These are phyloP conservation scores for Pangasius djambal DNA, from an alignment of 2,797 vertebrate species.

Conservation along the genomic window DNA sequence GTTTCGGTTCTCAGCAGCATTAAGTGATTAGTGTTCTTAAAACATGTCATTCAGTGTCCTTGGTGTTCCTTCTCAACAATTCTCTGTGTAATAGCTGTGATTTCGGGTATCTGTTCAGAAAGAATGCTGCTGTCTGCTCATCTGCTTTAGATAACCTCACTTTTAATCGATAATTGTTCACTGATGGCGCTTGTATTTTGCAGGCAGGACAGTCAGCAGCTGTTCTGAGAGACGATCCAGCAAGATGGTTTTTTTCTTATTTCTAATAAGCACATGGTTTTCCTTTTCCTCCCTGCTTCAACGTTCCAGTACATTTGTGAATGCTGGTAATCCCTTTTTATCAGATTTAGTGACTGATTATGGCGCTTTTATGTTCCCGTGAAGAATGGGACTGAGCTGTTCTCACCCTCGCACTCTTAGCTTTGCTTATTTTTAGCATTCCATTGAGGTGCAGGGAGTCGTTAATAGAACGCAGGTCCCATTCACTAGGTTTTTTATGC, in stretches of 20 bases:
- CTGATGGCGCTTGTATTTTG: background rate
- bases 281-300: constrained; percentile 25
- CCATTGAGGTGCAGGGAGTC: constrained; percentile 39
- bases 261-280: constrained; percentile 34
- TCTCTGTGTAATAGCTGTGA: background rate
- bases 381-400: constrained; percentile 36
- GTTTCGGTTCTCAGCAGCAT: constrained; percentile 15
- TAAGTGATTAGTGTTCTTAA: background rate
- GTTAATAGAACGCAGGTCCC: constrained; percentile 23
- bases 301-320: constrained; percentile 37
- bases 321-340: constrained; percentile 52
- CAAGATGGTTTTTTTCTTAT: constrained; percentile 22
- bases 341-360: constrained; percentile 51
- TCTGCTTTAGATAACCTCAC: background rate
- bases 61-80: constrained; percentile 53
- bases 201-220: constrained; percentile 13
- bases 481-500: constrained; percentile 23
- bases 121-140: background rate
- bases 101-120: background rate
- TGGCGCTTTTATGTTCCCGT: constrained; percentile 44
- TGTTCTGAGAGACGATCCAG: constrained; percentile 13
- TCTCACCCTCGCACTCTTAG: constrained; percentile 25
- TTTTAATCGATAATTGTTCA: constrained; percentile 28
- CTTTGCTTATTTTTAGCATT: constrained; percentile 48
- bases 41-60: background rate